Evolutionary conservation across 2,797 vertebrate genomes (phyloP), one percentile per base, ranked within the genome.

Genomic region (Caiman crocodilus): DNA sequence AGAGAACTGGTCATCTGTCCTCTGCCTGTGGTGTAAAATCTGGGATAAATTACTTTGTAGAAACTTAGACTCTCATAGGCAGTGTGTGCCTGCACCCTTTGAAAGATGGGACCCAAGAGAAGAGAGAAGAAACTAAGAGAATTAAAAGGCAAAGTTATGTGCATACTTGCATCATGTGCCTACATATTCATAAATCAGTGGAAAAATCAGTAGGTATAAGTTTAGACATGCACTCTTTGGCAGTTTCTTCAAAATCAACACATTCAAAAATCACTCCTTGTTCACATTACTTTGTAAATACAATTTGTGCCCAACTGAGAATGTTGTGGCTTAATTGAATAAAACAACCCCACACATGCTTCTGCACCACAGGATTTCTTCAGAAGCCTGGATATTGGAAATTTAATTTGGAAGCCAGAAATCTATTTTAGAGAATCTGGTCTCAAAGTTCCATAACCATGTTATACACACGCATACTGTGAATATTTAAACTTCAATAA

Each of bases 311-410:
- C 58, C 73, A 91, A 90, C 90, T 79, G 21, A 89, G 73, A n/a
- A 82, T 84, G 30, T 32, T 88, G 32, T 76, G 84, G 10, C 73
- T 91, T 92, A 59, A 61, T 59, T 94, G 84, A 76, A 14, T 89
- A 59, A 76, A 90, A 56, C 35, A 60, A 60, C 59, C 59, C 59
- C 59, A 61, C 26, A 61, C 60, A 26, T 61, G 23, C 60, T 61
- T 25, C 60, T 61, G 20, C 23, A 26, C 26, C 60, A 26, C 23
- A 25, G 10, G 26, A 88, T 86, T 76, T 84, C 35, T 82, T 87
- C 92, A 82, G 91, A 90, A 80, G 90, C 30, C n/a, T 90, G 60
- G 32, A 92, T 87, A 30, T 61, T 60, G 32, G 85, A 79, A 83
- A 82, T 21, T 56, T 87, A 61, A 6, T 6, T 12, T 30, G n/a